Base-by-base conservation (phyloP, 2,113 vertebrate species). In the Phalacrocorax pelagicus region DNA sequence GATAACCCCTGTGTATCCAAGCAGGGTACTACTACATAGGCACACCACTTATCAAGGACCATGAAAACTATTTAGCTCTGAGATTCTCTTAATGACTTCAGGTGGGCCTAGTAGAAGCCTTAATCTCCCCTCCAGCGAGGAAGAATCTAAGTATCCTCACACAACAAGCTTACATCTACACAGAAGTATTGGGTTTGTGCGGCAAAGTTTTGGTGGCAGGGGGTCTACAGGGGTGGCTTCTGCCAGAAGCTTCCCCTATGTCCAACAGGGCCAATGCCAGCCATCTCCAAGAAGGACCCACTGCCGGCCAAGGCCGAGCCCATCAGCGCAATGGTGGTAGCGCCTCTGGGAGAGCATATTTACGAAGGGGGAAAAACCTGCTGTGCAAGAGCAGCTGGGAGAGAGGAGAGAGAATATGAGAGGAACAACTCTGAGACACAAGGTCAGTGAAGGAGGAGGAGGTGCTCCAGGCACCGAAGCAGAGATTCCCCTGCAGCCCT, bases 271-370 rank as follows among this genome's bases (percentile, higher is more conserved):
- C 44, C 44, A 47, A n/a, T 21, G 12, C 49, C 57, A 49, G 44
- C 15, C 3, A 1, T 34, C 7, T 62, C n/a, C 42, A 58, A 38
- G n/a, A 51, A 0, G 2, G 42, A 69, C 34, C 21, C 5, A 2
- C 34, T 5, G 0, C 26, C 19, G 42, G 27, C 52, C 79, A 57
- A 38, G 15, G 34, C 51, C 3, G 6, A 81, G n/a, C 27, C 29
- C 3, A 16, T 38, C 42, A 38, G 54, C 4, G 4, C 42, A 44
- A 58, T 2, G 2, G 10, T 13, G 27, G 54, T 24, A 69, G 27
- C 34, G 0, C 17, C 42, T 63, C 75, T 63, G 27, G 11, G 52
- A 40, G 10, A 82, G 32, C 10, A 4, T 36, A 49, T 38, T 70
- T 58, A 70, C 58, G 54, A 69, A 8, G 15, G 38, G 27, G 10